A percentile compares a stretch with the other conserved stretches of the same genome.
These are phyloP conservation scores for Tapirus indicus DNA, from an alignment of 2,797 vertebrate species.

Conservation along the genomic window DNA sequence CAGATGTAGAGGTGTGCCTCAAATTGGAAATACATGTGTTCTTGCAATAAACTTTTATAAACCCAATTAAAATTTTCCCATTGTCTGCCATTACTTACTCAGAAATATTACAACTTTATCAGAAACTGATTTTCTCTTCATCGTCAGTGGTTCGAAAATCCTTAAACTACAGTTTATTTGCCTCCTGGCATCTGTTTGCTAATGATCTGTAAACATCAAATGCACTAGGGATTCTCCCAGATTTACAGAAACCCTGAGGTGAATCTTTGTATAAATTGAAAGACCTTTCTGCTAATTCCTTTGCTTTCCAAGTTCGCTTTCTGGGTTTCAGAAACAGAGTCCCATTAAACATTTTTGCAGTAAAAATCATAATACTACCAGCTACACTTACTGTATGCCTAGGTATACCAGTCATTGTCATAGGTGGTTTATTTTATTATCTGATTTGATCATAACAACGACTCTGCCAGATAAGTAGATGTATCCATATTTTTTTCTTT, in stretches of 20 bases:
- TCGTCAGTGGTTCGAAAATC: constrained; percentile 64
- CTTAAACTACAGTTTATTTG: constrained; percentile 78
- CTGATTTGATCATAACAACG: constrained; percentile 54
- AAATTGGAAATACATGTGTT: constrained; percentile 78
- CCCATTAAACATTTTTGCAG: constrained; percentile 53
- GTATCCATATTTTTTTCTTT: background rate
- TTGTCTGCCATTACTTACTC: constrained; percentile 67
- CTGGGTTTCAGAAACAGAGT: constrained; percentile 62
- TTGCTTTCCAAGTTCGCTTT: constrained; percentile 69
- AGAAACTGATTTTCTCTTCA: constrained; percentile 73
- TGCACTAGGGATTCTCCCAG: constrained; percentile 75
- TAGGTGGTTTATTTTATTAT: constrained; percentile 45
- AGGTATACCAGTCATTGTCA: background rate
- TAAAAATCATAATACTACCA: constrained; percentile 51
- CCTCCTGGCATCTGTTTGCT: constrained; percentile 83
- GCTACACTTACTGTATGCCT: constrained; percentile 42
- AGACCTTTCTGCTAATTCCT: constrained; percentile 67
- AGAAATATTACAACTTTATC: constrained; percentile 70
- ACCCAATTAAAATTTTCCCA: constrained; percentile 77
- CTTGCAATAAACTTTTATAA: constrained; percentile 79
- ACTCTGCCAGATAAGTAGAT: constrained; percentile 11
- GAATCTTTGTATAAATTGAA: constrained; percentile 72
- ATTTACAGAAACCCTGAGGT: constrained; percentile 77
- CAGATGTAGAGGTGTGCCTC: constrained; percentile 63
- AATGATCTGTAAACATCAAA: constrained; percentile 84